These are phyloP conservation scores for Zosterops japonicus DNA, from an alignment of 2,113 vertebrate genomes.

Conservation along the genomic window DNA sequence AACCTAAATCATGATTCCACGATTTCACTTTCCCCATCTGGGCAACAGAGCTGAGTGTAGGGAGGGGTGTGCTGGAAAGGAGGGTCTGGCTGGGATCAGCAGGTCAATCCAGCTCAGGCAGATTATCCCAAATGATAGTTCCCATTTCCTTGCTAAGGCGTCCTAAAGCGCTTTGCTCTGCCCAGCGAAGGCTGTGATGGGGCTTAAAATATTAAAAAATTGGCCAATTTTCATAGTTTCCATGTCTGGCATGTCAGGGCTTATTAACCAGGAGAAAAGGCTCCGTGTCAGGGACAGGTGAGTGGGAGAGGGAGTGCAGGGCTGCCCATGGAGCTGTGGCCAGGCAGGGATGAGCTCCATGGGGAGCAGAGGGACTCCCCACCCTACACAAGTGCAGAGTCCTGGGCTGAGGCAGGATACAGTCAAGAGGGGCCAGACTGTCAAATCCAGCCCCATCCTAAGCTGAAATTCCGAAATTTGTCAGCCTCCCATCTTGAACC, in stretches of 20 bases:
- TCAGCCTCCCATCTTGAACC: conserved; percentile 65
- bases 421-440: not conserved
- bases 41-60: not conserved
- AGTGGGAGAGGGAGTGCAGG: not conserved
- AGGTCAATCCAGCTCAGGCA: conserved; percentile 39
- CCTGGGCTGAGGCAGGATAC: not conserved
- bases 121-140: conserved; percentile 32
- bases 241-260: conserved; percentile 25
- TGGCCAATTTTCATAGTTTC: conserved; percentile 64
- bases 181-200: conserved; percentile 1
- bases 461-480: conserved; percentile 41
- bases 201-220: conserved; percentile 62
- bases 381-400: not conserved
- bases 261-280: not conserved
- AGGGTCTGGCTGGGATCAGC: not conserved
- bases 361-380: not conserved
- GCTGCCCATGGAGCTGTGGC: rapidly evolving
- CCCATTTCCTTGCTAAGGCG: not conserved
- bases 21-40: not conserved
- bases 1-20: rapidly evolving
- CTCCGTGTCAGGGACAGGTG: not conserved
- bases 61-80: not conserved
- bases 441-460: conserved; percentile 36
- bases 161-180: conserved; percentile 11
- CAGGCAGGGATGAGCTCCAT: rapidly evolving